These are phyloP conservation scores for Drepana falcataria DNA, from an alignment of 2,888 invertebrate genomes.

Conservation along the genomic window DNA sequence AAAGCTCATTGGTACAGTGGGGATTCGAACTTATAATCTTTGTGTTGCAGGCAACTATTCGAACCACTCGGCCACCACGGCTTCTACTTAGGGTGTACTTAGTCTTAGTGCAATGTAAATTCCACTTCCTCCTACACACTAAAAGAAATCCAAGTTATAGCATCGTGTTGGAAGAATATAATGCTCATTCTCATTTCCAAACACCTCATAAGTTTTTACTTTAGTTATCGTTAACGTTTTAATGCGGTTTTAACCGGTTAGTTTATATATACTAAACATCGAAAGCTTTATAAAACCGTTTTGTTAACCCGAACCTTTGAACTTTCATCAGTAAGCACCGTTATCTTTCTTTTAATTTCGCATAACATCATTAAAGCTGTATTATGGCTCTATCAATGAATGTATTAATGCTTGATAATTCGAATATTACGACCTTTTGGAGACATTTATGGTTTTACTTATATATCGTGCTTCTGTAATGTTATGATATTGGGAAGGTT, in stretches of 20 bases:
- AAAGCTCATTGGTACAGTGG: too few relatives aligned
- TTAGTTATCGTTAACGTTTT: neutral
- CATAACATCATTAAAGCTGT: neutral
- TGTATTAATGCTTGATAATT: constrained; percentile 3
- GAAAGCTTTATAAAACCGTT: neutral
- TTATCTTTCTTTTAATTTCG: constrained; percentile 1
- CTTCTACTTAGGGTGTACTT: too few relatives aligned
- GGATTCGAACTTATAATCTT: too few relatives aligned
- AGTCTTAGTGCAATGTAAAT: too few relatives aligned
- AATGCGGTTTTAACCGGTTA: neutral
- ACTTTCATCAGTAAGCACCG: neutral
- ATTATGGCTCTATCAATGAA: constrained; percentile 1
- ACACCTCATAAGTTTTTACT: neutral
- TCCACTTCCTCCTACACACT: too few relatives aligned
- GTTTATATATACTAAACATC: neutral
- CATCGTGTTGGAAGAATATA: neutral
- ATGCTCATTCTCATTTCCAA: neutral
- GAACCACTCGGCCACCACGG: too few relatives aligned
- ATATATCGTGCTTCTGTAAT: too few relatives aligned
- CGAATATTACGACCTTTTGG: constrained; percentile 10
- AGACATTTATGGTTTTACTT: constrained; percentile 17
- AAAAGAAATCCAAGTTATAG: neutral
- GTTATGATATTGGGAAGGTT: too few relatives aligned
- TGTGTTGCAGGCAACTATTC: too few relatives aligned
- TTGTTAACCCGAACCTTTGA: neutral